Conservation (phyloP, 2,113 vertebrate species). For the Lampris megalopsis region DNA sequence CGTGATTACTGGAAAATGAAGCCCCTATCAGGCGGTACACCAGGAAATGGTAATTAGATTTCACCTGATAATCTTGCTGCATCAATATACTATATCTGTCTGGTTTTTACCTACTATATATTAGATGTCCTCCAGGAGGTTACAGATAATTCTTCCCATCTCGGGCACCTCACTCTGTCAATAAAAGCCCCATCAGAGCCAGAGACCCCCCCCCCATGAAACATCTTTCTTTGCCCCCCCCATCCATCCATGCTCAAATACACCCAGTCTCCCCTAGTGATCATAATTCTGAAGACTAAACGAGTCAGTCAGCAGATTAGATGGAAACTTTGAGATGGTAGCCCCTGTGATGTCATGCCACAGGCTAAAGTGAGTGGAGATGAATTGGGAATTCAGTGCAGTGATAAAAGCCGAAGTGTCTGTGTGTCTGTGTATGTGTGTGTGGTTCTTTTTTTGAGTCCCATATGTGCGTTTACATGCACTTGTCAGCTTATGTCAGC, state of each 20-base stretch:
- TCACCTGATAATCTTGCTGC: too few relatives aligned
- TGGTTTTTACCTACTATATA: too few relatives aligned
- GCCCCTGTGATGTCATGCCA: slow-evolving; percentile 37
- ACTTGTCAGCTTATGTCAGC: background rate
- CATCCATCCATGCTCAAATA: slow-evolving; percentile 10
- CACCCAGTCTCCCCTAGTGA: slow-evolving; percentile 36
- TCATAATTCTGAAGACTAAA: slow-evolving; percentile 44
- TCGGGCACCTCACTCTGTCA: slow-evolving; percentile 13
- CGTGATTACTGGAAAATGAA: too few relatives aligned
- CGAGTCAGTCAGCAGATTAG: slow-evolving; percentile 51
- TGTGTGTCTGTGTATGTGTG: background rate
- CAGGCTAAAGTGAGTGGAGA: slow-evolving; percentile 39
- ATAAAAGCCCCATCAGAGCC: slow-evolving; percentile 31
- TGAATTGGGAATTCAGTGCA: slow-evolving; percentile 23
- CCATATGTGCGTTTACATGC: background rate
- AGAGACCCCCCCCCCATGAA: slow-evolving; percentile 47
- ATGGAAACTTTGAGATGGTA: slow-evolving; percentile 43
- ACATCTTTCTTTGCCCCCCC: slow-evolving; percentile 43
- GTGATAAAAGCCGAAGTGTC: background rate
- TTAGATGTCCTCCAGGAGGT: too few relatives aligned
- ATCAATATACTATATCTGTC: too few relatives aligned
- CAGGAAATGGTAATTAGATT: too few relatives aligned
- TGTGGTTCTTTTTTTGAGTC: background rate
- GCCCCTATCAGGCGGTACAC: too few relatives aligned
- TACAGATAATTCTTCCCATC: background rate